Evolutionary conservation across 2,888 invertebrate species (phyloP).

Genomic region (Artemia sinica): DNA sequence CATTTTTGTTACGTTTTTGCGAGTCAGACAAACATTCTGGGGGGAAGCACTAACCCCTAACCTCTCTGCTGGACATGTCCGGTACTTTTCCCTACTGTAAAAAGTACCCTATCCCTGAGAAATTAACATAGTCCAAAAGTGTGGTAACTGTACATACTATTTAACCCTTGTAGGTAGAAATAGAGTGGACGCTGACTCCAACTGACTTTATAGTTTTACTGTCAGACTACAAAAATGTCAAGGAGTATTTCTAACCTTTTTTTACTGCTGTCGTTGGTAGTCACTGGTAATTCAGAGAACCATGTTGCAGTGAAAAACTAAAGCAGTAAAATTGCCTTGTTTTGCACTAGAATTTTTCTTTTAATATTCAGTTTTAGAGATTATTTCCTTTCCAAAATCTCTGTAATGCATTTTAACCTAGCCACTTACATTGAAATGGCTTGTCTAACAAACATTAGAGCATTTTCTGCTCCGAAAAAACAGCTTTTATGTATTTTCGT

Average conservation of each 20-base stretch:
- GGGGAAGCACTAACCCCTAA: too few species aligned
- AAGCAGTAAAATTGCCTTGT: background rate
- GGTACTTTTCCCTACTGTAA: background rate
- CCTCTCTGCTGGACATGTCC: too few species aligned
- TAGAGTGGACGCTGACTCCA: background rate
- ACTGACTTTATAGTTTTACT: background rate
- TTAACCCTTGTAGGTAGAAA: background rate
- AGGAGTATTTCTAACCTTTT: background rate
- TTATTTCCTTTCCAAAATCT: background rate
- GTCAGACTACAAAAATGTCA: background rate
- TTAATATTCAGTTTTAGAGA: background rate
- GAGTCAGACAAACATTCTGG: too few species aligned
- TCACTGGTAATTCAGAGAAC: background rate
- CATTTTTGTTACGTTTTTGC: too few species aligned
- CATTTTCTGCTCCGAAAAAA: background rate
- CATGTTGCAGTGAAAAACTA: background rate
- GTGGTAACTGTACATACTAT: background rate
- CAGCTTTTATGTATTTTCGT: background rate
- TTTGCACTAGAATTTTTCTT: background rate
- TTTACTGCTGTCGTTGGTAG: background rate
- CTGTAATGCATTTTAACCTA: background rate
- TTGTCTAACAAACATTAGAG: background rate
- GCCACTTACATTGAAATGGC: background rate
- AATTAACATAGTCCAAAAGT: background rate
- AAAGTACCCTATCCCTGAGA: background rate